Evolutionary conservation across 2,888 invertebrate genomes (phyloP), one percentile per base, ranked within the genome.

Genomic region (Drosophila niveifrons): DNA sequence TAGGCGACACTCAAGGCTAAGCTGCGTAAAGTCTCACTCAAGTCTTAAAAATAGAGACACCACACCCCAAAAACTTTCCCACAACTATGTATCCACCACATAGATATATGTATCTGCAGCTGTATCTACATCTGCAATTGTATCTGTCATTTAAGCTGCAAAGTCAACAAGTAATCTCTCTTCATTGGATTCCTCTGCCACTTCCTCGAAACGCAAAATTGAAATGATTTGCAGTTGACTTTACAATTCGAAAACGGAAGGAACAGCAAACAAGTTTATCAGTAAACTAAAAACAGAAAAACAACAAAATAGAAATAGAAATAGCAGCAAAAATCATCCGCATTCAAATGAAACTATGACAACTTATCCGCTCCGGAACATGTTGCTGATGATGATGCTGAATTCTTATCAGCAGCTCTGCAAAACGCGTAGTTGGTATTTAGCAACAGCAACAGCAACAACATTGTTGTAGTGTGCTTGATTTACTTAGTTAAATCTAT

Each of bases 151-250:
- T 65, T 59, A 48, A 48, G 50, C 58, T 48, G 48, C 34, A 80
- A 77, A 77, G 75, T 78, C 82, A 78, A 81, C 80, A 80, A 81
- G 75, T 81, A 71, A 81, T 78, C 68, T 78, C 70, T 69, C 70
- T 69, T 69, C 74, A 76, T 72, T 47, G 65, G 73, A 80, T 80
- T 82, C 13, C 28, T 28, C 39, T 80, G 80, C 13, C 28, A 15
- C 39, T 10, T 41, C 0, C 28, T 17, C 2, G 11, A 31, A 36
- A 36, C 28, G 43, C 3, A 43, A 43, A 66, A 48, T 55, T 65
- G 9, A 48, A 66, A 28, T 44, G 66, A 53, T 66, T 55, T 43
- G 47, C 65, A 34, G 34, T 47, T 34, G 28, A 39, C 31, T 65
- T 46, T 39, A 65, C 44, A 56, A 46, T 34, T 43, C 23, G 47